Evolutionary conservation across 2,888 invertebrate species (phyloP).

Genomic region (Chloroclysta siterata): DNA sequence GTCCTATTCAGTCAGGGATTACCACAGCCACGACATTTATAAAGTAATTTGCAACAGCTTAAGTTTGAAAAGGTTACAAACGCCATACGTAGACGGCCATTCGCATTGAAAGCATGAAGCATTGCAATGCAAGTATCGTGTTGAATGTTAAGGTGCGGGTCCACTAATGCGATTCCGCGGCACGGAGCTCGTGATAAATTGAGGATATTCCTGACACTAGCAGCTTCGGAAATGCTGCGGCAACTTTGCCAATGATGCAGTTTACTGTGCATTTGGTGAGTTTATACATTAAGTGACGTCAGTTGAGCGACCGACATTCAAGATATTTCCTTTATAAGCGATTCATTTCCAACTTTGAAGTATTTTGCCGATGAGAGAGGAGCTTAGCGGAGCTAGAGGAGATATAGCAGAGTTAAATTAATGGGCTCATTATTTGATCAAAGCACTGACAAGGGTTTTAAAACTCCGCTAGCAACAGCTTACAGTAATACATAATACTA

Average conservation of each 20-base stretch:
- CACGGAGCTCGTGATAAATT: conserved; percentile 19
- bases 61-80: not conserved
- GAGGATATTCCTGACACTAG: conserved; percentile 26
- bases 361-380: no score
- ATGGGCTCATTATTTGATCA: no score
- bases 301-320: not conserved
- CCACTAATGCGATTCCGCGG: conserved; percentile 28
- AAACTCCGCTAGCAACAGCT: no score
- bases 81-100: not conserved
- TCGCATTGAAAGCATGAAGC: no score
- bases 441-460: no score
- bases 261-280: conserved; percentile 4
- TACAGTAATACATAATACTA: no score
- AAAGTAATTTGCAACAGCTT: not conserved
- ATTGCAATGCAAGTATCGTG: conserved; percentile 12
- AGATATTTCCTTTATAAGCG: no score
- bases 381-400: no score
- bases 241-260: conserved; percentile 13
- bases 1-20: no score
- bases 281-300: not conserved
- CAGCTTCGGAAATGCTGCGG: conserved; percentile 4
- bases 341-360: no score
- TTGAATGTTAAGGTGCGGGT: conserved; percentile 22
- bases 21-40: no score
- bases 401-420: no score